A percentile compares a stretch with the other conserved stretches of the same genome.
phyloP scores from a whole-genome alignment of 92 coral and sea anemone genomes.

The Phenganax subtilis region DNA sequence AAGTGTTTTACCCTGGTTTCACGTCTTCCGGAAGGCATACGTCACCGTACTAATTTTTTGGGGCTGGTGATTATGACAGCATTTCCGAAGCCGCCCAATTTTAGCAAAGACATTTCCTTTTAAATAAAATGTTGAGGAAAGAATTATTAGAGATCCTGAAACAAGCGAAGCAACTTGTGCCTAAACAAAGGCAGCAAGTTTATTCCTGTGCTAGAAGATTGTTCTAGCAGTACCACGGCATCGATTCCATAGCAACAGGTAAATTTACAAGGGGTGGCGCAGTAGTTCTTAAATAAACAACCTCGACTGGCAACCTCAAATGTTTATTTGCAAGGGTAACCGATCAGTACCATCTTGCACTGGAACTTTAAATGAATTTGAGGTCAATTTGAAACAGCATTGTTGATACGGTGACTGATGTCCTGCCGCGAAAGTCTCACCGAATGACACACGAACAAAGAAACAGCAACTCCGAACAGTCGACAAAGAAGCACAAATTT shows the following conservation, averaged over 20 bases:
- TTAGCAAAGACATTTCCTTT: neutral
- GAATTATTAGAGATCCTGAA: neutral
- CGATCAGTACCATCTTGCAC: neutral
- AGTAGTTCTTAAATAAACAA: neutral
- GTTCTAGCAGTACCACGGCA: neutral
- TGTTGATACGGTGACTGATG: neutral
- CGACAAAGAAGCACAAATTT: conserved; percentile 12
- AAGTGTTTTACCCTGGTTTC: neutral
- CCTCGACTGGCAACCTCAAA: neutral
- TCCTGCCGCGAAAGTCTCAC: conserved; percentile 14
- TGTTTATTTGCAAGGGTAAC: neutral
- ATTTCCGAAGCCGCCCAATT: conserved; percentile 21
- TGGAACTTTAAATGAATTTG: neutral
- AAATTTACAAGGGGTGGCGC: neutral
- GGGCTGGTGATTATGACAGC: neutral
- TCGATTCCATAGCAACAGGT: conserved; percentile 15
- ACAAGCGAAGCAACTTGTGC: neutral
- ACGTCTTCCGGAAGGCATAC: neutral
- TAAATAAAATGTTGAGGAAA: neutral
- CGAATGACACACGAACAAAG: conserved; percentile 29
- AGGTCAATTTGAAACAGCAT: conserved; percentile 3
- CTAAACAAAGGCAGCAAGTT: no score
- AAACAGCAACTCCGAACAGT: neutral
- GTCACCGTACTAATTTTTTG: neutral
- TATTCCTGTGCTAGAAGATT: neutral